Percentiles rank a stretch among this genome's conserved stretches.
These are phyloP conservation scores for Rhinopithecus roxellana DNA, from an alignment of 2,113 vertebrate genomes.

Conservation along the genomic window DNA sequence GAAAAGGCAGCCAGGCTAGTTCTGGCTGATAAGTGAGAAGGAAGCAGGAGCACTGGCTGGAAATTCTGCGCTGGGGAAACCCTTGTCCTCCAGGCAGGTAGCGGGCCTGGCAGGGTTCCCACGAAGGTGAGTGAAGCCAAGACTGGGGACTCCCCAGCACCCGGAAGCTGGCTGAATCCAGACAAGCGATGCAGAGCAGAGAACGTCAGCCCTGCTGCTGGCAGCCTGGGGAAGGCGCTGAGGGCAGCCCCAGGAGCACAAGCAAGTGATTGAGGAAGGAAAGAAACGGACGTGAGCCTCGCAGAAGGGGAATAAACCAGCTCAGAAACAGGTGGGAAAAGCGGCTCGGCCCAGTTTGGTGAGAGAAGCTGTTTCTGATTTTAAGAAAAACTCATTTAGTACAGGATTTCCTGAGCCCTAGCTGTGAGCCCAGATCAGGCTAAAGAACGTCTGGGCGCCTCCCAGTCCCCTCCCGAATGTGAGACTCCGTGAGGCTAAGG, in stretches of 20 bases:
- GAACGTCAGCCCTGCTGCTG: not conserved
- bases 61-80: not conserved
- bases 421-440: not conserved
- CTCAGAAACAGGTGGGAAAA: not conserved
- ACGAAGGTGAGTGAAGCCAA: not conserved
- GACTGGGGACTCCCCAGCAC: not conserved
- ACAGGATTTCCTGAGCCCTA: not conserved
- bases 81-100: not conserved
- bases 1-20: not conserved
- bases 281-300: not conserved
- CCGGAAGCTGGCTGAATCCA: not conserved
- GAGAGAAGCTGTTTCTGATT: not conserved
- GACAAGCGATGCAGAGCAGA: no score
- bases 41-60: not conserved
- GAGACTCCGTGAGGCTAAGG: not conserved
- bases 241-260: not conserved
- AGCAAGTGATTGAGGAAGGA: not conserved
- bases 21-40: not conserved
- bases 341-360: not conserved
- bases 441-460: no score
- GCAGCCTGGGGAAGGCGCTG: not conserved
- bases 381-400: not conserved
- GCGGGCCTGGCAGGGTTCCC: not conserved
- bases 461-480: fast-evolving
- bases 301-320: not conserved